These are phyloP conservation scores for Cantharis rustica DNA, from an alignment of 2,888 invertebrate genomes.

Conservation along the genomic window DNA sequence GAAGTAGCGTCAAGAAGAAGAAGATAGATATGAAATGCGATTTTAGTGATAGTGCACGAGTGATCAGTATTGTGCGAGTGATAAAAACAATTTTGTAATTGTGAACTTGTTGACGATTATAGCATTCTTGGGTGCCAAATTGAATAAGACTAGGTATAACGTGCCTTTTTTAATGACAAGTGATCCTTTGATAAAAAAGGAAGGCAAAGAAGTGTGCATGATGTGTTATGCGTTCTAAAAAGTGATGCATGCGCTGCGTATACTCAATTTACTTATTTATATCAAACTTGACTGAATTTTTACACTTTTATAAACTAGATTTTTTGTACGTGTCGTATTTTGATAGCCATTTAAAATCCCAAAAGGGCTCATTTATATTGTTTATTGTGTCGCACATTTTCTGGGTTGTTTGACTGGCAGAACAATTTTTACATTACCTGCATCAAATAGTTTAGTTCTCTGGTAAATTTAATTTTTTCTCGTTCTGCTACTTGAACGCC, in stretches of 20 bases:
- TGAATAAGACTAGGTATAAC: constrained; percentile 52
- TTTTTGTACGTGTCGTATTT: constrained; percentile 52
- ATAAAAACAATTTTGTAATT: constrained; percentile 51
- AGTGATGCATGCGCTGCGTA: constrained; percentile 40
- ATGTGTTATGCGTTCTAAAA: constrained; percentile 29
- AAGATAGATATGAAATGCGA: constrained; percentile 60
- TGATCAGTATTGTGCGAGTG: constrained; percentile 50
- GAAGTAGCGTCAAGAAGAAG: constrained; percentile 76
- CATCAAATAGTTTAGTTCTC: constrained; percentile 31
- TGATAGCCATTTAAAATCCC: constrained; percentile 52
- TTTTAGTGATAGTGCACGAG: constrained; percentile 48
- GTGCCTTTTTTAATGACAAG: constrained; percentile 49
- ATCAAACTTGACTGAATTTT: constrained; percentile 50
- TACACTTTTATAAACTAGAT: constrained; percentile 51
- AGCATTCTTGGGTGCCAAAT: constrained; percentile 59
- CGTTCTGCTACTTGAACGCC: constrained; percentile 58
- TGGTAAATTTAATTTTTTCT: constrained; percentile 30
- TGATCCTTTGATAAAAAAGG: constrained; percentile 11
- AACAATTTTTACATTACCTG: constrained; percentile 42
- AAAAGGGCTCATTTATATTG: constrained; percentile 39
- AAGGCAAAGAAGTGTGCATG: constrained; percentile 29
- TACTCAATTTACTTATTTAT: constrained; percentile 43
- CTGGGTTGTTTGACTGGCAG: constrained; percentile 58
- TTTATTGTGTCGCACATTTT: constrained; percentile 55
- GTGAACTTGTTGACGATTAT: constrained; percentile 46